Percentiles rank a stretch among this genome's conserved stretches.
These are phyloP conservation scores for Prinia subflava DNA, from an alignment of 2,113 vertebrate genomes.

Conservation along the genomic window DNA sequence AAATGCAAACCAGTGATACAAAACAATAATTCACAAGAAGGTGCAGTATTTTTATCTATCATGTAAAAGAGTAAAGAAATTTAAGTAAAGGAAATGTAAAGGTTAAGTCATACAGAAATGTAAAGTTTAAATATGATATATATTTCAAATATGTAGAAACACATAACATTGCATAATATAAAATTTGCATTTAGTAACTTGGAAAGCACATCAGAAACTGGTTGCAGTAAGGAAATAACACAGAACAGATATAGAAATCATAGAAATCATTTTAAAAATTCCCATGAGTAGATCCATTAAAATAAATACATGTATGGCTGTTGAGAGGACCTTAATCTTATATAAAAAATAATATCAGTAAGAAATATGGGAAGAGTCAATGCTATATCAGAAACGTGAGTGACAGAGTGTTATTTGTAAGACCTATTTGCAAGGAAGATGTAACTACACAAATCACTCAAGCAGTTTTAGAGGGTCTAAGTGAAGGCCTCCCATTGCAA, in stretches of 20 bases:
- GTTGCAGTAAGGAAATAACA: background rate
- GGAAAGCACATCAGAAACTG: background rate
- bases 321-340: background rate
- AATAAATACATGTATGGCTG: background rate
- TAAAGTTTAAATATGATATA: background rate
- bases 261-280: background rate
- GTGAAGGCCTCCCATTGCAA: background rate
- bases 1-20: background rate
- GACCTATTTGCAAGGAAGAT: background rate
- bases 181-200: background rate
- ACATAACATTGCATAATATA: background rate
- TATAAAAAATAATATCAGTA: background rate
- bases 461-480: background rate
- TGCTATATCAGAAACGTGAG: background rate
- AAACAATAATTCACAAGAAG: background rate
- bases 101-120: background rate
- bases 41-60: background rate
- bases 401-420: background rate
- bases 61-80: background rate
- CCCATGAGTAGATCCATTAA: background rate
- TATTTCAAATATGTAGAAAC: background rate
- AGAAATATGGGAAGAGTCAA: background rate
- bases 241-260: background rate
- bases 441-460: background rate
- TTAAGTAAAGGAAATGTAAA: background rate